Percentiles rank a stretch among this genome's conserved stretches.
phyloP scores from a whole-genome alignment of 2,113 vertebrate genomes.

The Chloropsis hardwickii region DNA sequence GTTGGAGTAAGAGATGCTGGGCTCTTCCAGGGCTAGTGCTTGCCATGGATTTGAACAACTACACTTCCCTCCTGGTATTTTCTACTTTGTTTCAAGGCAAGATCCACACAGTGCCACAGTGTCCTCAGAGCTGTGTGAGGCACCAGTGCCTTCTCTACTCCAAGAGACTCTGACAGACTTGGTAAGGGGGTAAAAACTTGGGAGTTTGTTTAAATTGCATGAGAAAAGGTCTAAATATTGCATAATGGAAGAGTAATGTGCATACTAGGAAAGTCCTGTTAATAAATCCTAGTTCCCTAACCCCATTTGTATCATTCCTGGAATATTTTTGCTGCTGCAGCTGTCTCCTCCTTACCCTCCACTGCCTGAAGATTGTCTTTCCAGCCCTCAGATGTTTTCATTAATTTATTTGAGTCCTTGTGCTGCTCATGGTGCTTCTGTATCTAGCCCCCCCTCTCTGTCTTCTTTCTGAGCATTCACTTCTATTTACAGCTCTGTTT shows the following conservation, averaged over 20 bases:
- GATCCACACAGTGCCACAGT: accelerated
- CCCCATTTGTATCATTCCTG: background rate
- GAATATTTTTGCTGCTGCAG: background rate
- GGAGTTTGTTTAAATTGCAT: background rate
- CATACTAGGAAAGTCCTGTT: background rate
- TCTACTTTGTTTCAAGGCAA: background rate
- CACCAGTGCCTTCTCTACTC: background rate
- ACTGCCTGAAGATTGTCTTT: background rate
- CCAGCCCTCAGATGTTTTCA: background rate
- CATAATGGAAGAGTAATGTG: background rate
- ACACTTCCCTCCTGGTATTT: background rate
- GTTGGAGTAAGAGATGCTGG: background rate
- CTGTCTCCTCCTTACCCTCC: background rate
- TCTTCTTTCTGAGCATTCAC: background rate
- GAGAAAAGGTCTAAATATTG: background rate
- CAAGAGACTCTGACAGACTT: background rate
- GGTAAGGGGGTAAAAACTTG: background rate
- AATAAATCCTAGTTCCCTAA: background rate
- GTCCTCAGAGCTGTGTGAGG: background rate
- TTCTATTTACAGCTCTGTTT: background rate
- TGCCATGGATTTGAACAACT: background rate
- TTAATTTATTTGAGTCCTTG: background rate
- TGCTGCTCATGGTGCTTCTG: background rate
- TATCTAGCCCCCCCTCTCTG: background rate
- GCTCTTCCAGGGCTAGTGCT: background rate